phyloP scores from a whole-genome alignment of 37 sponge, comb jelly and placozoan species.

The Diacarnus erythraeanus region DNA sequence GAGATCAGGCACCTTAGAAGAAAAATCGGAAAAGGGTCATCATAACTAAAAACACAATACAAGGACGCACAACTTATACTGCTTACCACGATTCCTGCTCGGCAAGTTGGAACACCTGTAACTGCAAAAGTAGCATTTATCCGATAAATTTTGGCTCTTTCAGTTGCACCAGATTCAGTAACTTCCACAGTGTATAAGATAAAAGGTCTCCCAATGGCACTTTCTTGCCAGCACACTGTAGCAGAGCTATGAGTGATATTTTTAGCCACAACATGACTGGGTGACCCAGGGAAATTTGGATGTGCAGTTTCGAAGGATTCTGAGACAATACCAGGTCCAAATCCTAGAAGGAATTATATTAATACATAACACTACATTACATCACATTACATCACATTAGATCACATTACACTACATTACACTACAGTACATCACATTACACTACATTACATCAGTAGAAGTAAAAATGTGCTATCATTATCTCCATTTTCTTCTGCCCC shows the following conservation, averaged over 20 bases:
- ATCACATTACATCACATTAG: too few species aligned
- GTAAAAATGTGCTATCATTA: too few species aligned
- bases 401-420: too few species aligned
- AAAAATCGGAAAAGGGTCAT: neutral
- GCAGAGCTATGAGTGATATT: conserved; percentile 8
- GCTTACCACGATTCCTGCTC: neutral
- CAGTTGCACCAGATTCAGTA: neutral
- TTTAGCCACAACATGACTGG: conserved; percentile 13
- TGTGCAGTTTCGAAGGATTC: neutral
- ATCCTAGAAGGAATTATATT: neutral
- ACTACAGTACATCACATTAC: too few species aligned
- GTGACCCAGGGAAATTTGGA: conserved; percentile 19
- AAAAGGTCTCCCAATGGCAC: conserved; percentile 5
- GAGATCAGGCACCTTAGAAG: conserved; percentile 12
- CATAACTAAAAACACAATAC: neutral
- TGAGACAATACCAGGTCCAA: conserved; percentile 5
- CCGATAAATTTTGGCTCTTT: neutral
- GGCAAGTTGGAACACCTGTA: neutral
- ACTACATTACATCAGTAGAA: too few species aligned
- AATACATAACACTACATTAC: neutral
- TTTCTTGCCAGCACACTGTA: conserved; percentile 15
- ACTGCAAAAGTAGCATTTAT: neutral
- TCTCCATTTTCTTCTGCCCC: too few species aligned
- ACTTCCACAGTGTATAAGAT: neutral
- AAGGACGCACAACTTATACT: too few species aligned